Evolutionary conservation across 30 jellyfish, hydroid and myxozoan species (phyloP), one percentile per base, ranked within the genome.

Genomic region (Phacellophora camtschatica): DNA sequence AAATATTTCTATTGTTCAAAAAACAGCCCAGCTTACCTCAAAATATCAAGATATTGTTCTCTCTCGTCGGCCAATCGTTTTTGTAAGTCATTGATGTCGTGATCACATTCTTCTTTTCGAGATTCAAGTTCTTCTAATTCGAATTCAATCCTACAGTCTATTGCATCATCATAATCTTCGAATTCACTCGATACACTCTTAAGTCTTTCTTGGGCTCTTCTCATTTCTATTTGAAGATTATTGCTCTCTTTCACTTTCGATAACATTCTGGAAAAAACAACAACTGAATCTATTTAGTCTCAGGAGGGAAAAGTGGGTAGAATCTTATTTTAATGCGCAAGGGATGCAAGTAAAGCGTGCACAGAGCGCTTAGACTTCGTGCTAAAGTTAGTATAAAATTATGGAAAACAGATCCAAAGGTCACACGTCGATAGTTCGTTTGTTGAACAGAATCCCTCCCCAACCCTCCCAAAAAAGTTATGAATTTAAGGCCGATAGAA

Each of bases 21-120:
- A 46, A 46, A 46, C 61, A 2, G 22, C 20, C 24, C 20, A 23
- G n/a, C 93, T 41, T 34, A 92, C 98, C 77, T 92, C 30, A 92
- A 71, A 34, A 84, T 79, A 31, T 85, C 96, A 23, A 92, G 79
- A 81, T 92, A 92, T 23, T 84, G 95, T 29, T 57, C 71, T 36
- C 90, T 51, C 39, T 92, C 98, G 2, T 85, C 83, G 37, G 64
- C 90, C 49, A 92, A 29, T 18, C 88, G 63, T 42, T 78, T 56
- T 18, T 81, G 67, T 34, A 92, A 69, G 16, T 67, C 85, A 12
- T 64, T 65, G 7, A 85, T 75, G 33, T 74, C 86, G 54, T 59
- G 48, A 4, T 92, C 94, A 53, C 96, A 92, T 59, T 77, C 70
- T 39, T 56, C 87, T 50, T 84, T 92, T 72, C 72, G 46, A 20